These are phyloP conservation scores for Poecile montanus DNA, from an alignment of 2,797 vertebrate genomes.

Conservation along the genomic window DNA sequence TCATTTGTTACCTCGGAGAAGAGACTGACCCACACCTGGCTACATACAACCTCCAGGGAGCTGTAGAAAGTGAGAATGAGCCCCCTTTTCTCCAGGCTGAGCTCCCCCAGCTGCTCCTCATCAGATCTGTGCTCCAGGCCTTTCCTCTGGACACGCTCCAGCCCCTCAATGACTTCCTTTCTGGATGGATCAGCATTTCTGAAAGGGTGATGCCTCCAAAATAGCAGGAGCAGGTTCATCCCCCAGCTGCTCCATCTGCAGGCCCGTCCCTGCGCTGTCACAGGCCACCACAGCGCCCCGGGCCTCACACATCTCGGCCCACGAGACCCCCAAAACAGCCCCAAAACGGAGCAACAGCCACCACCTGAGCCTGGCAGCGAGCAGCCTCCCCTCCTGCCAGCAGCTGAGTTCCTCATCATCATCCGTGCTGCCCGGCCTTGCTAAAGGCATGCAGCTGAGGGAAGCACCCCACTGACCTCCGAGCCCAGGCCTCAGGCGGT, in stretches of 20 bases:
- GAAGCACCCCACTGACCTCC: constrained; percentile 83
- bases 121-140: background rate
- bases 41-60: background rate
- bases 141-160: background rate
- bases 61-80: background rate
- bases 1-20: background rate
- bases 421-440: background rate
- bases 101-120: background rate
- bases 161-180: background rate
- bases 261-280: background rate
- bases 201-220: background rate
- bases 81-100: background rate
- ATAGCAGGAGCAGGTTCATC: background rate
- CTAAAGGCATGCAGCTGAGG: background rate
- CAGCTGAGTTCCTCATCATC: background rate
- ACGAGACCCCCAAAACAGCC: background rate
- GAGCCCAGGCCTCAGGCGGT: constrained; percentile 93
- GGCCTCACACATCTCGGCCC: background rate
- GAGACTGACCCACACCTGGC: background rate
- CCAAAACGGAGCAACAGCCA: background rate
- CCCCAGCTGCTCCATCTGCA: constrained; percentile 28
- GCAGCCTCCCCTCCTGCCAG: background rate
- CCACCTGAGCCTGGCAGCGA: background rate
- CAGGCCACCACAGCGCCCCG: background rate
- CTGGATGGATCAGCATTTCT: background rate